Percentiles rank a stretch among this genome's conserved stretches.
These are phyloP conservation scores for Lochmaea crataegi DNA, from an alignment of 2,888 invertebrate genomes.

Conservation along the genomic window DNA sequence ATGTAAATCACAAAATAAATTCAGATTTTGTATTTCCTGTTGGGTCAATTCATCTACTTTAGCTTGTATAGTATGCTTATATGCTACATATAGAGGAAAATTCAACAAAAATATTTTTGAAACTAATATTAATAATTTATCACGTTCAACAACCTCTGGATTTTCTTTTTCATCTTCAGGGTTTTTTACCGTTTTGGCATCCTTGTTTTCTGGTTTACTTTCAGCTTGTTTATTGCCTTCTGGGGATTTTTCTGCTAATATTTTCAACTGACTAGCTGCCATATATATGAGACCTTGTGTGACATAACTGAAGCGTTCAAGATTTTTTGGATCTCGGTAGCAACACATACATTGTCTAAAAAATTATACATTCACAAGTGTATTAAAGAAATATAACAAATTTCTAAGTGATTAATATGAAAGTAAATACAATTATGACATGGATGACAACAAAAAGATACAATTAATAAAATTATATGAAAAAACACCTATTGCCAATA, in stretches of 20 bases:
- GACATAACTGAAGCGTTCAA: constrained; percentile 89
- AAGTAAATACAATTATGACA: neutral
- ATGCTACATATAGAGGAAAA: constrained; percentile 89
- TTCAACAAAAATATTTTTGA: constrained; percentile 91
- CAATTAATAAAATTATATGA: neutral
- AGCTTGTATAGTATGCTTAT: constrained; percentile 84
- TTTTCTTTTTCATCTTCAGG: constrained; percentile 58
- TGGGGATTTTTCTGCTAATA: constrained; percentile 65
- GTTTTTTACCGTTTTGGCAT: constrained; percentile 44
- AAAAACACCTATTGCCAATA: neutral
- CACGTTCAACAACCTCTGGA: constrained; percentile 79
- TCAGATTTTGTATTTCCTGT: constrained; percentile 83
- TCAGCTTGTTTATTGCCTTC: constrained; percentile 42
- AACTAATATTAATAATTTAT: constrained; percentile 87
- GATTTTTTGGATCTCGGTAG: constrained; percentile 91
- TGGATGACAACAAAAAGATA: neutral
- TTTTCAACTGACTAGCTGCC: constrained; percentile 85
- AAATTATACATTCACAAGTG: constrained; percentile 27
- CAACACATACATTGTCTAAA: constrained; percentile 95
- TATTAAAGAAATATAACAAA: too few species aligned
- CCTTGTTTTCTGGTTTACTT: constrained; percentile 78
- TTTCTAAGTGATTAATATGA: neutral
- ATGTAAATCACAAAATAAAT: constrained; percentile 89
- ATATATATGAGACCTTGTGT: constrained; percentile 88
- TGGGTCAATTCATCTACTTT: constrained; percentile 85